phyloP scores from a whole-genome alignment of 2,888 invertebrate species.

The Lithophane socia region DNA sequence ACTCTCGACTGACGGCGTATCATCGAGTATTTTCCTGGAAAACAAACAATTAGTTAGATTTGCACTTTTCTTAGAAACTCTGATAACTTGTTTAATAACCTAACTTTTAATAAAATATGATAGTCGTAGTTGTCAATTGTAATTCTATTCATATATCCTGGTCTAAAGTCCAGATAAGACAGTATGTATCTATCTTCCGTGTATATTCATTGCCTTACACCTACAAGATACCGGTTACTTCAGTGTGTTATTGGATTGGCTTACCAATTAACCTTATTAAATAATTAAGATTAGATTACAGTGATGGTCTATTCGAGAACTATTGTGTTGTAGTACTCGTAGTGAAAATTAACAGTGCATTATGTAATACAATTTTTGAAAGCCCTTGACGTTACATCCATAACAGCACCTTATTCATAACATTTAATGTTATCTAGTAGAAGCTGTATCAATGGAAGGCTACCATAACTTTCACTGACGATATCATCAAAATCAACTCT shows the following conservation, averaged over 20 bases:
- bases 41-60: conserved; percentile 58
- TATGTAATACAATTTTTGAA: conserved; percentile 24
- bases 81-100: conserved; percentile 22
- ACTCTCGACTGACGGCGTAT: conserved; percentile 92
- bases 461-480: background rate
- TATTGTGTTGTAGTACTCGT: conserved; percentile 38
- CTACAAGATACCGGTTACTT: conserved; percentile 63
- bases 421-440: background rate
- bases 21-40: conserved; percentile 92
- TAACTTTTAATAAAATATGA: conserved; percentile 39
- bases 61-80: conserved; percentile 29
- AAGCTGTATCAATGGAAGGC: background rate
- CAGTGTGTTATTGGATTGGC: conserved; percentile 63
- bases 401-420: background rate
- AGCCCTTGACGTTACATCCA: background rate
- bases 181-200: conserved; percentile 52
- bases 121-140: conserved; percentile 30
- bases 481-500: background rate
- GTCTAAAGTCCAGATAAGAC: conserved; percentile 60
- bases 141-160: conserved; percentile 54
- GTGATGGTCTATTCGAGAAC: conserved; percentile 60
- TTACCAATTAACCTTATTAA: conserved; percentile 71
- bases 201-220: conserved; percentile 52
- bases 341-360: conserved; percentile 41
- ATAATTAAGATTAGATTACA: conserved; percentile 69